A percentile compares a stretch with the other conserved stretches of the same genome.
phyloP scores from a whole-genome alignment of 1,140 invertebrate genomes.

The Plodia interpunctella region DNA sequence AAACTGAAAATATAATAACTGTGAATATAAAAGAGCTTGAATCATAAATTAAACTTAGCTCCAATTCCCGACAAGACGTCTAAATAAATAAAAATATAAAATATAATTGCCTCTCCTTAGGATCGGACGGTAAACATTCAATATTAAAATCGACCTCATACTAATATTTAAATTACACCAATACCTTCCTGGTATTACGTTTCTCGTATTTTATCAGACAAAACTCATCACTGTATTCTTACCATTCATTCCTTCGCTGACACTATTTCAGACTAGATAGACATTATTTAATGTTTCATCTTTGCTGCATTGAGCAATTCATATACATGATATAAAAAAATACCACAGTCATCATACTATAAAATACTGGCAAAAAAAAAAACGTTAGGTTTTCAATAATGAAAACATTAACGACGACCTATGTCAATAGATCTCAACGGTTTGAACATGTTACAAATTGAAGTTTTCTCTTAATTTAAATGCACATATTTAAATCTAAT shows the following conservation, averaged over 20 bases:
- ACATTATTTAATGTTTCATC: constrained; percentile 45
- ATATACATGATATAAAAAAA: constrained; percentile 33
- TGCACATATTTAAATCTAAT: constrained; percentile 53
- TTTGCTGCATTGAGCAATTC: constrained; percentile 29
- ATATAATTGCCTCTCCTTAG: constrained; percentile 11
- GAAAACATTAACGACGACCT: constrained; percentile 47
- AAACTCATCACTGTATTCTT: constrained; percentile 16
- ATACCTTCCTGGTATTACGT: background rate
- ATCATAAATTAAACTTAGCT: constrained; percentile 5
- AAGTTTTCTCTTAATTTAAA: constrained; percentile 58
- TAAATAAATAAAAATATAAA: constrained; percentile 9
- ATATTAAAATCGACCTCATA: constrained; percentile 5
- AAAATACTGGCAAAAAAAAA: constrained; percentile 68
- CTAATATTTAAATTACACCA: constrained; percentile 6
- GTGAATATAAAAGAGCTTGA: constrained; percentile 2
- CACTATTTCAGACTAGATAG: constrained; percentile 65
- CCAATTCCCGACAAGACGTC: background rate
- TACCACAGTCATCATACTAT: constrained; percentile 50
- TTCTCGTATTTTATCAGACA: constrained; percentile 16
- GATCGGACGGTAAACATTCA: constrained; percentile 7
- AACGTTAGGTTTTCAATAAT: constrained; percentile 33
- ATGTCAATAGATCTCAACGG: constrained; percentile 50
- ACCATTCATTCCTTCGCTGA: constrained; percentile 59
- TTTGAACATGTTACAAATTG: constrained; percentile 36
- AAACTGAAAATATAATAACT: background rate